These are phyloP conservation scores for Procambarus virginalis DNA, from an alignment of 1,140 invertebrate genomes.

Conservation along the genomic window DNA sequence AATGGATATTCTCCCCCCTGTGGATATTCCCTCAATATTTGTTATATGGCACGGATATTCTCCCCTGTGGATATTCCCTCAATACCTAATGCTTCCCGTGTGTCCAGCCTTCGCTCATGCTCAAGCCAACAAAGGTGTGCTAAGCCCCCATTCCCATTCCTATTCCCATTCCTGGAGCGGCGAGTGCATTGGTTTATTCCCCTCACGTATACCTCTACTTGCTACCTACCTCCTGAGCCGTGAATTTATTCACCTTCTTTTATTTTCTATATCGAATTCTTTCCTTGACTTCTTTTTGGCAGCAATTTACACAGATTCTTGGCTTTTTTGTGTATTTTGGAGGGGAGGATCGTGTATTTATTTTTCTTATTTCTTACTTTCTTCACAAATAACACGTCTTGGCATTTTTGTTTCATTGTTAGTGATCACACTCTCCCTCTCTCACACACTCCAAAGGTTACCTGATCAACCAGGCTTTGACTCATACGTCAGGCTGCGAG, in stretches of 20 bases:
- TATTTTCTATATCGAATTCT: neutral
- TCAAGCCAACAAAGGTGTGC: neutral
- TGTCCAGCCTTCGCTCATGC: neutral
- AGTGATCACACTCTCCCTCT: neutral
- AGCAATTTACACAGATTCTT: too few species aligned
- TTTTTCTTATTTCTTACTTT: neutral
- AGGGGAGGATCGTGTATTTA: too few species aligned
- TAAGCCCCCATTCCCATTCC: constrained; percentile 2
- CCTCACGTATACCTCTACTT: neutral
- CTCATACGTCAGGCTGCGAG: too few species aligned
- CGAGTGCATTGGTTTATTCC: constrained; percentile 3
- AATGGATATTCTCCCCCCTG: too few species aligned
- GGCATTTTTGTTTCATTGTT: too few species aligned
- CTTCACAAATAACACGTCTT: neutral
- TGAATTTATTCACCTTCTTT: neutral
- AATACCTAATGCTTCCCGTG: neutral
- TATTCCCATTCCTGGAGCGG: constrained; percentile 7
- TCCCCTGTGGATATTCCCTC: neutral
- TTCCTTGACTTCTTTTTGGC: neutral
- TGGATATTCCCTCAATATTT: neutral
- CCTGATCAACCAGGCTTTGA: too few species aligned
- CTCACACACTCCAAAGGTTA: too few species aligned
- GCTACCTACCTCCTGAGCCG: neutral
- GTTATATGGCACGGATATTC: too few species aligned
- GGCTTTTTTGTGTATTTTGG: too few species aligned